phyloP scores from a whole-genome alignment of 2,888 invertebrate species.

The Clistopyga incitator region DNA sequence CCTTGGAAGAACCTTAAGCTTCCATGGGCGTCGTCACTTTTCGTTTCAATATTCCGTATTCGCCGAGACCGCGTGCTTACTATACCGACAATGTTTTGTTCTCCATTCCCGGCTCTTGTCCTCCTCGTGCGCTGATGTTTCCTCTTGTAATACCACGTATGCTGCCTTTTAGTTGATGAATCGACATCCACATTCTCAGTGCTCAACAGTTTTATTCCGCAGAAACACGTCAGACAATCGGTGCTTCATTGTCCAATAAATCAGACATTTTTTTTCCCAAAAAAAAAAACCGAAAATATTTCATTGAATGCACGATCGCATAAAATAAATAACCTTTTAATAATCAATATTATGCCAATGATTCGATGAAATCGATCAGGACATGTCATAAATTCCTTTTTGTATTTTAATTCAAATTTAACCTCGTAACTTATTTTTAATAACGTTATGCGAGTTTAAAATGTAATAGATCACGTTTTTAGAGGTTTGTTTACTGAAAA shows the following conservation, averaged over 20 bases:
- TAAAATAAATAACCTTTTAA: no score
- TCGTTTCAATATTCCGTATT: constrained; percentile 43
- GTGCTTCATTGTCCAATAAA: constrained; percentile 5
- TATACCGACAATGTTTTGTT: constrained; percentile 34
- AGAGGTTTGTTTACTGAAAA: no score
- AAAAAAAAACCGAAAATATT: neutral
- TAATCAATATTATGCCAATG: no score
- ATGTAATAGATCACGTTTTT: no score
- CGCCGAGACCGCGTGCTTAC: neutral
- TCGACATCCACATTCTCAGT: constrained; percentile 50
- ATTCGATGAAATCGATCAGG: no score
- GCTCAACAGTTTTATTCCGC: neutral
- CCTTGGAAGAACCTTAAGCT: constrained; percentile 16
- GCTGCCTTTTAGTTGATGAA: constrained; percentile 80
- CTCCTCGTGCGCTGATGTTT: constrained; percentile 34
- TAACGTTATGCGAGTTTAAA: no score
- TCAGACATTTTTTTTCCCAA: neutral
- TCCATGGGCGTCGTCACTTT: neutral
- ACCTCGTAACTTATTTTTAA: no score
- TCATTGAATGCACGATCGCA: no score
- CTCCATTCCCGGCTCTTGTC: constrained; percentile 3
- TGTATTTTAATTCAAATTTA: no score
- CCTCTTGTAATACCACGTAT: neutral
- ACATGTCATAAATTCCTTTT: no score
- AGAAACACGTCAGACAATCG: constrained; percentile 1